Evolutionary conservation across 2,888 invertebrate species (phyloP).

Genomic region (Diaprepes abbreviatus): DNA sequence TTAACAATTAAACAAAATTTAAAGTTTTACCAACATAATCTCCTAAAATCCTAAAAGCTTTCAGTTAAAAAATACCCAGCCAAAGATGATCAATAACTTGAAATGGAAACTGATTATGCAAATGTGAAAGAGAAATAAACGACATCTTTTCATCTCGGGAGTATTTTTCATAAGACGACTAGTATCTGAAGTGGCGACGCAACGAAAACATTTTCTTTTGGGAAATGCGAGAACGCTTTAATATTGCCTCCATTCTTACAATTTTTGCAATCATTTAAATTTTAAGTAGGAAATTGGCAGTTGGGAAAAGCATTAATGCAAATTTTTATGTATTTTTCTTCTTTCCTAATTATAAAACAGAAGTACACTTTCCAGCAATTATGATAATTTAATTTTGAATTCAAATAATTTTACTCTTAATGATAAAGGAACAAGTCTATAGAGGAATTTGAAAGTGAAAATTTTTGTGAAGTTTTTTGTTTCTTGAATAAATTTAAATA

Average conservation of each 20-base stretch:
- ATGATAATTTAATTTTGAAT: conserved; percentile 44
- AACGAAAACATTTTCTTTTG: conserved; percentile 52
- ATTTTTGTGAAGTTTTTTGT: not conserved
- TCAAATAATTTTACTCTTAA: conserved; percentile 33
- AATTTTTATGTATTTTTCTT: conserved; percentile 48
- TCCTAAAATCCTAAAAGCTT: not conserved
- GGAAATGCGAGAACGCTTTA: conserved; percentile 43
- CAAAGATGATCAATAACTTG: conserved; percentile 53
- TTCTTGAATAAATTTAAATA: conserved; percentile 20
- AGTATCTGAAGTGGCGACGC: conserved; percentile 45
- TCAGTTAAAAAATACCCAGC: conserved; percentile 10
- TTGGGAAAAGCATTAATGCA: conserved; percentile 46
- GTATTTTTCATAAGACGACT: conserved; percentile 54
- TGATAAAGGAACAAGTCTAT: conserved; percentile 18
- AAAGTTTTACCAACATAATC: not conserved
- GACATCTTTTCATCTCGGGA: conserved; percentile 52
- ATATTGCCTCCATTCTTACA: conserved; percentile 46
- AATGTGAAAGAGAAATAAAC: conserved; percentile 53
- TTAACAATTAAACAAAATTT: no score
- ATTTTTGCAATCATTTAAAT: conserved; percentile 50
- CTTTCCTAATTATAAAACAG: conserved; percentile 43
- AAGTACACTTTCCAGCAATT: conserved; percentile 46
- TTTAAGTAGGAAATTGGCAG: conserved; percentile 48
- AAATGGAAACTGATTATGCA: conserved; percentile 57
- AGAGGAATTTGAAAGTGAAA: conserved; percentile 1